These are phyloP conservation scores for Plagodis dolabraria DNA, from an alignment of 2,888 invertebrate species.

Conservation along the genomic window DNA sequence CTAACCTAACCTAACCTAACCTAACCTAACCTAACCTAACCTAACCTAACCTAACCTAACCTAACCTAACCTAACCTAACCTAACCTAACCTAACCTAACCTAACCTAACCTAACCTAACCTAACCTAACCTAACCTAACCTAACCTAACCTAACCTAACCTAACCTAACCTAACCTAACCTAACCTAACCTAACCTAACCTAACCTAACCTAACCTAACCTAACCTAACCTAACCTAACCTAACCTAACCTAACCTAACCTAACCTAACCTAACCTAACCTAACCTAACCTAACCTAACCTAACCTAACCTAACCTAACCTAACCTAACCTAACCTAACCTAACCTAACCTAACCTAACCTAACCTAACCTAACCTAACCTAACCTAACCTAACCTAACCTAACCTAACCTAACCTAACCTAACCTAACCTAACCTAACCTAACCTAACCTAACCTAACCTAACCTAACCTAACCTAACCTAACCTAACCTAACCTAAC, in stretches of 20 bases:
- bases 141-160: conserved; percentile 37
- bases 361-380: too few relatives aligned
- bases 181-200: conserved; percentile 37
- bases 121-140: conserved; percentile 31
- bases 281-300: conserved; percentile 42
- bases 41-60: conserved; percentile 36
- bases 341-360: conserved; percentile 33
- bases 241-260: conserved; percentile 36
- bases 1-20: conserved; percentile 26
- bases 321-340: conserved; percentile 26
- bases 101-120: conserved; percentile 33
- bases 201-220: conserved; percentile 38
- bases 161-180: conserved; percentile 36
- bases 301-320: conserved; percentile 30
- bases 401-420: too few relatives aligned
- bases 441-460: conserved; percentile 19
- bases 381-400: conserved; percentile 34
- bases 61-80: conserved; percentile 35
- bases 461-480: conserved; percentile 31
- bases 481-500: conserved; percentile 35
- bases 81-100: conserved; percentile 35
- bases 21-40: conserved; percentile 24
- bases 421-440: conserved; percentile 38
- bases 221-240: conserved; percentile 36
- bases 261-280: conserved; percentile 39